A percentile compares a stretch with the other conserved stretches of the same genome.
Conservation (phyloP, 2,113 vertebrate species). For the Tragelaphus buxtoni region DNA sequence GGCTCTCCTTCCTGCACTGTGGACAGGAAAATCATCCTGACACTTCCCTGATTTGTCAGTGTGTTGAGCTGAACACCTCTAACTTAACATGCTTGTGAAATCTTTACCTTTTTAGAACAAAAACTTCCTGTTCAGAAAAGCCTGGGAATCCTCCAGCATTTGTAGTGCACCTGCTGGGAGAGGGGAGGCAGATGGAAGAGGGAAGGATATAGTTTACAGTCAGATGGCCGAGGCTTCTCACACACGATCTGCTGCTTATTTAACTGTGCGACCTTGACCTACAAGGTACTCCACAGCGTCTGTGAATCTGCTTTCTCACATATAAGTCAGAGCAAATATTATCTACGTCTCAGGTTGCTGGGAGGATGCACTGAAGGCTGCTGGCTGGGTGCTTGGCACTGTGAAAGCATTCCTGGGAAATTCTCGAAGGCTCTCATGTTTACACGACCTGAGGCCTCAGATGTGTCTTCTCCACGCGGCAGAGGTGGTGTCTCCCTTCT, state of each 20-base stretch:
- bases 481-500: not conserved
- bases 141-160: not conserved
- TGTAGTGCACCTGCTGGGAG: not conserved
- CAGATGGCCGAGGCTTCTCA: not conserved
- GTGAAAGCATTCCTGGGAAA: not conserved
- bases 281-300: not conserved
- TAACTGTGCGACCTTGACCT: not conserved
- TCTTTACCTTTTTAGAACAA: not conserved
- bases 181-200: not conserved
- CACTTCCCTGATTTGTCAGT: not conserved
- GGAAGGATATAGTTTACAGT: rapidly evolving
- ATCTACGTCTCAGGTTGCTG: not conserved
- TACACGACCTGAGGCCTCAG: not conserved
- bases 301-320: not conserved
- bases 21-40: not conserved
- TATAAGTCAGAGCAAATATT: not conserved
- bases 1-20: not conserved
- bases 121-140: not conserved
- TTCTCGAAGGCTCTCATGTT: not conserved
- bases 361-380: not conserved
- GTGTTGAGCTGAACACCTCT: not conserved
- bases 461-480: not conserved
- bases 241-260: not conserved
- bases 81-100: rapidly evolving
- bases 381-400: not conserved